phyloP scores from a whole-genome alignment of 92 coral and sea anemone species.

The Paragorgia papillata region DNA sequence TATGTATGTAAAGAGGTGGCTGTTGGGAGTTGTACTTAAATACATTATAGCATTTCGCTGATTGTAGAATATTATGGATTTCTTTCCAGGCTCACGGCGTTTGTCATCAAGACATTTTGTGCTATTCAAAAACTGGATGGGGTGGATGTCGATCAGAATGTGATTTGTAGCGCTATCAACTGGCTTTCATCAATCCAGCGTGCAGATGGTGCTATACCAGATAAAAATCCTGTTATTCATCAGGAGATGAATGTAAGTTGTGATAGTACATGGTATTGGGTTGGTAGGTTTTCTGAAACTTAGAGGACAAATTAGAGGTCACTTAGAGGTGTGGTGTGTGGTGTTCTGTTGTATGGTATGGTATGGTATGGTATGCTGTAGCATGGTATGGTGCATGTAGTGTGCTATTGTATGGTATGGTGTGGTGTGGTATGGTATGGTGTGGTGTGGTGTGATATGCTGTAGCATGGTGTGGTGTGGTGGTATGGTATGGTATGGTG shows the following conservation, averaged over 20 bases:
- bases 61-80: background rate
- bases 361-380: too few species aligned
- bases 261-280: background rate
- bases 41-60: background rate
- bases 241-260: slow-evolving; percentile 40
- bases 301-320: too few species aligned
- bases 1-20: too few species aligned
- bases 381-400: too few species aligned
- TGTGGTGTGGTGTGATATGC: slow-evolving; percentile 26
- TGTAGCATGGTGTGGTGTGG: slow-evolving; percentile 39
- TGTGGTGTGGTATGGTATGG: slow-evolving; percentile 12
- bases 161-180: slow-evolving; percentile 9
- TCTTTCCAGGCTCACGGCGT: slow-evolving; percentile 30
- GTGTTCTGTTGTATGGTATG: too few species aligned
- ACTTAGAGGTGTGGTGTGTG: too few species aligned
- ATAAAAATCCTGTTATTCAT: slow-evolving; percentile 19
- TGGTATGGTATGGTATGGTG: background rate
- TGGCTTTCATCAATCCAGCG: slow-evolving; percentile 26
- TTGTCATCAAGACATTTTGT: slow-evolving; percentile 38
- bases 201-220: slow-evolving; percentile 39
- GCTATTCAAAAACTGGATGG: slow-evolving; percentile 30
- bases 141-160: slow-evolving; percentile 29
- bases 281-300: too few species aligned
- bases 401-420: too few species aligned
- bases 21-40: too few species aligned